Conservation (phyloP, 1,140 invertebrate genomes). For the Apis cerana region DNA sequence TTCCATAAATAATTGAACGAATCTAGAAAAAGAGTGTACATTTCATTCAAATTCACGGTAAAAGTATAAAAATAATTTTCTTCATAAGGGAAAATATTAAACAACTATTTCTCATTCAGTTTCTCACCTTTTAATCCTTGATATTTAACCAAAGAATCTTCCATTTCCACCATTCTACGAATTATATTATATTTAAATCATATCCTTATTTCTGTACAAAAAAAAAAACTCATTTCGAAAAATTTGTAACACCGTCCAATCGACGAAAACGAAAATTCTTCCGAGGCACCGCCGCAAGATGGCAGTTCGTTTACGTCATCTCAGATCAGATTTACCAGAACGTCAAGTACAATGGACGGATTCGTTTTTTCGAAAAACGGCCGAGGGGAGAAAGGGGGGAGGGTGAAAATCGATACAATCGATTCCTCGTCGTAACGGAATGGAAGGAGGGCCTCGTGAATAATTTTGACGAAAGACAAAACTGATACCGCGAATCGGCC, state of each 20-base stretch:
- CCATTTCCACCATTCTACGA: too few relatives aligned
- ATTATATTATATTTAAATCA: too few relatives aligned
- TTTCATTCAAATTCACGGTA: too few relatives aligned
- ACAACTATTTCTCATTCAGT: too few relatives aligned
- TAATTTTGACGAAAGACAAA: constrained; percentile 67
- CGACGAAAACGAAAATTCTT: not conserved
- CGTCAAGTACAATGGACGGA: constrained; percentile 6
- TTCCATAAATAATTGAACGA: too few relatives aligned
- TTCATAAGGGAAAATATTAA: too few relatives aligned
- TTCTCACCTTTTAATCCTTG: too few relatives aligned
- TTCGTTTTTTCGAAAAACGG: constrained; percentile 33
- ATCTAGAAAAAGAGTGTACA: too few relatives aligned
- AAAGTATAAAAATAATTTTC: too few relatives aligned
- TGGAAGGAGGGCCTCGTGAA: constrained; percentile 50
- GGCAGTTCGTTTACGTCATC: not conserved
- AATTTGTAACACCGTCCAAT: not conserved
- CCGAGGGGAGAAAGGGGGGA: not conserved
- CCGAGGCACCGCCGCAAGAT: not conserved
- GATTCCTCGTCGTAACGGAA: constrained; percentile 42
- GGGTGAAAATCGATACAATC: constrained; percentile 51
- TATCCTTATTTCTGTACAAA: too few relatives aligned
- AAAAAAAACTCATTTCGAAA: not conserved
- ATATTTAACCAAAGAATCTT: too few relatives aligned
- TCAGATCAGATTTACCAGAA: not conserved
- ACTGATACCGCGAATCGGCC: constrained; percentile 64